These are phyloP conservation scores for Grus americana DNA, from an alignment of 2,113 vertebrate species.

Conservation along the genomic window DNA sequence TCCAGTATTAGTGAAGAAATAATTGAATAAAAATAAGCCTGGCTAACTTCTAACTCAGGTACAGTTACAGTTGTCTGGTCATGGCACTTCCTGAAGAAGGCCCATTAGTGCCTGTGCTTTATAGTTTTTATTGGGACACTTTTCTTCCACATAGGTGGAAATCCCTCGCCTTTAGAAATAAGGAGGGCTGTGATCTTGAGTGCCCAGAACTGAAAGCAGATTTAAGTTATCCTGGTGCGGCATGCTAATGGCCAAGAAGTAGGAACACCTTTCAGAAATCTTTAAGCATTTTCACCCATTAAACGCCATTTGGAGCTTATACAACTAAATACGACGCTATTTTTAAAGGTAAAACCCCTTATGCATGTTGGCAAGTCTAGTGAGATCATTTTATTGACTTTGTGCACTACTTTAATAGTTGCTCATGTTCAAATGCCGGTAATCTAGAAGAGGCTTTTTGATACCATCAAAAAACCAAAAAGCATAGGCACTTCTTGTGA, in stretches of 20 bases:
- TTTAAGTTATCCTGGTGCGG: neutral
- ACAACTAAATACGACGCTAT: neutral
- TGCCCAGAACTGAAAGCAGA: neutral
- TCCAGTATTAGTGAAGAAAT: neutral
- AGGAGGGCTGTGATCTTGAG: neutral
- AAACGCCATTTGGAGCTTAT: neutral
- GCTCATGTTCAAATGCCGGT: slow-evolving; percentile 22
- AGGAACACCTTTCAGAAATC: neutral
- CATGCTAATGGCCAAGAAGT: neutral
- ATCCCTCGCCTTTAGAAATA: neutral
- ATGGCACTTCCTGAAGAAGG: neutral
- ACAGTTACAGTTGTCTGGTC: neutral
- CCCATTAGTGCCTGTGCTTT: neutral
- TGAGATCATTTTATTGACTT: slow-evolving; percentile 38
- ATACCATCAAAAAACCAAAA: neutral
- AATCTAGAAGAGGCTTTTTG: neutral
- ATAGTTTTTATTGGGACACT: neutral
- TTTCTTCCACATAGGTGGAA: neutral
- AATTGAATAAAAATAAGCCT: neutral
- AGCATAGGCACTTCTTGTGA: neutral
- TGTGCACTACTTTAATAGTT: slow-evolving; percentile 5
- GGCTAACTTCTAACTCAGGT: neutral
- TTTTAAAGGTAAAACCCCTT: slow-evolving; percentile 3
- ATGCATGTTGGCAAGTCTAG: neutral
- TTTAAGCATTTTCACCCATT: neutral